A percentile compares a stretch with the other conserved stretches of the same genome.
Evolutionary conservation across 2,113 vertebrate species (phyloP).

Genomic region (Monarcha castaneiventris): DNA sequence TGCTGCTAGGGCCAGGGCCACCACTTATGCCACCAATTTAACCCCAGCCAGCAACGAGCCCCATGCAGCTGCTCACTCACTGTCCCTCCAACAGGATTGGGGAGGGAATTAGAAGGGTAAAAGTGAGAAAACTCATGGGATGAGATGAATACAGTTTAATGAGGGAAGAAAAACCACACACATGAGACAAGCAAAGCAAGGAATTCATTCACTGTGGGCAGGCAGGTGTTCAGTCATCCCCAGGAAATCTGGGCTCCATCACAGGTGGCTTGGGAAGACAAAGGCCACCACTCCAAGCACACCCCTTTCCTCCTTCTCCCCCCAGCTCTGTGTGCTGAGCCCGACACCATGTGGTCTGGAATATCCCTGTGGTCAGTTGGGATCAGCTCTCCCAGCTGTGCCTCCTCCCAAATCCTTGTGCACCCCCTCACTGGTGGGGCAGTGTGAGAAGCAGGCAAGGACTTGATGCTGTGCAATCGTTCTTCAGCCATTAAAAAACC

Average conservation of each 20-base stretch:
- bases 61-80: not conserved
- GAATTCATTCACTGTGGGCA: not conserved
- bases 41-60: accelerated
- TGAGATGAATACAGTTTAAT: not conserved
- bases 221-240: not conserved
- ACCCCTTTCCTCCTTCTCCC: not conserved
- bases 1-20: not conserved
- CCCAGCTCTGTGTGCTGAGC: not conserved
- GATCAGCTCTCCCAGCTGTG: not conserved
- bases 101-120: not conserved
- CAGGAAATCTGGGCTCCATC: not conserved
- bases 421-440: accelerated
- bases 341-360: not conserved
- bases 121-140: not conserved
- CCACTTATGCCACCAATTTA: not conserved
- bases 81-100: too few relatives aligned
- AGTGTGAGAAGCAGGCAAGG: not conserved
- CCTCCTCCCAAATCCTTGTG: not conserved
- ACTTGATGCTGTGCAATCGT: not conserved
- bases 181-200: not conserved
- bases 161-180: not conserved
- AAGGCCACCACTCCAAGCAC: not conserved
- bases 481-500: not conserved
- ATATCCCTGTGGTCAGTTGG: not conserved
- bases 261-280: not conserved